phyloP scores from a whole-genome alignment of 2,888 invertebrate genomes.

The Sipunculus nudus region DNA sequence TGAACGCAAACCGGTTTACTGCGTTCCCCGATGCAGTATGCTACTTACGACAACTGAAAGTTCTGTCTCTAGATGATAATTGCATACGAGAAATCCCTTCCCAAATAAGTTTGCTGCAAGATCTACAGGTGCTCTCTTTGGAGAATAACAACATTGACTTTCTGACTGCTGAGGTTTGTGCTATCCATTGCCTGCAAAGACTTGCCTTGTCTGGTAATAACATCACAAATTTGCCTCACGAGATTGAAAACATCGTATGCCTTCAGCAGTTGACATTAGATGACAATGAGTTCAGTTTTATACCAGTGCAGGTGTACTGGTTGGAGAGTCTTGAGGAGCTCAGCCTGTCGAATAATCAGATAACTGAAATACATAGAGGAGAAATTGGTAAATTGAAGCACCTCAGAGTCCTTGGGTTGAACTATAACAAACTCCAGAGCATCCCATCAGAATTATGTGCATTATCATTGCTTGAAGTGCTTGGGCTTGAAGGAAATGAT shows the following conservation, averaged over 20 bases:
- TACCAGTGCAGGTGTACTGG: constrained; percentile 57
- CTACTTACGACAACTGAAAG: constrained; percentile 42
- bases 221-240: constrained; percentile 56
- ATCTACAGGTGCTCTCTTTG: constrained; percentile 51
- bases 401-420: constrained; percentile 53
- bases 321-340: constrained; percentile 52
- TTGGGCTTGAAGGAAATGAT: constrained; percentile 55
- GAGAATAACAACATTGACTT: constrained; percentile 56
- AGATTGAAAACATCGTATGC: constrained; percentile 51
- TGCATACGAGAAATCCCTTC: constrained; percentile 49
- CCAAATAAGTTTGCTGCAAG: constrained; percentile 45
- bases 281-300: constrained; percentile 60
- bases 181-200: constrained; percentile 49
- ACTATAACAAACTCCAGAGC: constrained; percentile 50
- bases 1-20: constrained; percentile 48
- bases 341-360: constrained; percentile 55
- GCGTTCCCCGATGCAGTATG: constrained; percentile 50
- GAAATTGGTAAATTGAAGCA: constrained; percentile 45
- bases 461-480: constrained; percentile 44
- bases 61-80: constrained; percentile 54
- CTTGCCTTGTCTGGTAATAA: constrained; percentile 58
- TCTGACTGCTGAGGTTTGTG: constrained; percentile 54
- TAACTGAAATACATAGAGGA: constrained; percentile 50
- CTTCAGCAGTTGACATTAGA: constrained; percentile 54
- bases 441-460: constrained; percentile 52